These are phyloP conservation scores for Sycophila sp. DNA, from an alignment of 1,140 invertebrate species.

Conservation along the genomic window DNA sequence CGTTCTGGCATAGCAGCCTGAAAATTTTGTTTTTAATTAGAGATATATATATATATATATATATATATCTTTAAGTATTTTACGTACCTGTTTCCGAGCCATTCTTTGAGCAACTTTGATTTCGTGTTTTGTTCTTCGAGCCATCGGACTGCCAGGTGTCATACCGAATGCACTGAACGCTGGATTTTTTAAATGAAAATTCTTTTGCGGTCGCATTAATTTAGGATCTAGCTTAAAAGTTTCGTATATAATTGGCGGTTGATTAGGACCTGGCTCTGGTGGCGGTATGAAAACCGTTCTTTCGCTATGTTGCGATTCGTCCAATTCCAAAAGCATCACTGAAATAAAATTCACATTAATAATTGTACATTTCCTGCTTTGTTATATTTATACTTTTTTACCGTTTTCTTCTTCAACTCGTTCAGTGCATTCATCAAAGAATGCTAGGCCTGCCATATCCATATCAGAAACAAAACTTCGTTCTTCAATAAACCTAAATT, in stretches of 20 bases:
- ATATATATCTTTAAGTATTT: background rate
- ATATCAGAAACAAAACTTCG: slow-evolving; percentile 97
- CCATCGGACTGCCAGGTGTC: slow-evolving; percentile 86
- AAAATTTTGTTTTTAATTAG: slow-evolving; percentile 14
- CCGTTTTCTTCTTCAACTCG: slow-evolving; percentile 73
- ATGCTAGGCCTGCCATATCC: slow-evolving; percentile 86
- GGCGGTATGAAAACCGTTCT: slow-evolving; percentile 95
- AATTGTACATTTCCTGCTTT: background rate
- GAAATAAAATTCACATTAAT: background rate
- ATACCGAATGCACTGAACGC: slow-evolving; percentile 61
- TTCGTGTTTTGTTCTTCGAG: slow-evolving; percentile 93
- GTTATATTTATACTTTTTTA: slow-evolving; percentile 36
- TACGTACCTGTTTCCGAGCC: slow-evolving; percentile 75
- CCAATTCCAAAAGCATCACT: slow-evolving; percentile 77
- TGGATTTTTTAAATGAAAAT: slow-evolving; percentile 57
- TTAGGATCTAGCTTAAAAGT: slow-evolving; percentile 69
- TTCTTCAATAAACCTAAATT: slow-evolving; percentile 93
- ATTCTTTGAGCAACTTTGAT: slow-evolving; percentile 91
- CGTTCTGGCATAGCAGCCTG: slow-evolving; percentile 74
- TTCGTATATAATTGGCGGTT: slow-evolving; percentile 56
- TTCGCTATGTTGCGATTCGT: slow-evolving; percentile 82
- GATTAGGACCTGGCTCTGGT: slow-evolving; percentile 78
- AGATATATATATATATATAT: background rate
- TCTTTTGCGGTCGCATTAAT: slow-evolving; percentile 68
- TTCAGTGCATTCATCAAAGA: slow-evolving; percentile 98